Evolutionary conservation across 1,140 invertebrate species (phyloP).

Genomic region (Saccostrea echinata): DNA sequence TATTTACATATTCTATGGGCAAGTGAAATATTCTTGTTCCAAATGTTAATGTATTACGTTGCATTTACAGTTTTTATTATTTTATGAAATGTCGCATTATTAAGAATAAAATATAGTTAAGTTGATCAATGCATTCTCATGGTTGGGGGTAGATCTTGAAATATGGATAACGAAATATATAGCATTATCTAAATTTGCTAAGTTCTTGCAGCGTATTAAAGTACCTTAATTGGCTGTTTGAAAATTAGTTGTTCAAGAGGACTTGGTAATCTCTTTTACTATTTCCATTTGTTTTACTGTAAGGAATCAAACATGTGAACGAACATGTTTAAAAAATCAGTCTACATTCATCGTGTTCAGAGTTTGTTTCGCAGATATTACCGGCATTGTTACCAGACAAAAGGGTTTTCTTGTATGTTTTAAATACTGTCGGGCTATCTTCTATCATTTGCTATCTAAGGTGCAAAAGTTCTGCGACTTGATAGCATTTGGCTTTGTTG

Average conservation of each 20-base stretch:
- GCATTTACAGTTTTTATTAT: conserved; percentile 27
- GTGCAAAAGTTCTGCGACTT: background rate
- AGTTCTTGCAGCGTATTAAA: no score
- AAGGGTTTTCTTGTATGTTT: no score
- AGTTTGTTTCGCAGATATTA: no score
- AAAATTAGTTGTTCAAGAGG: no score
- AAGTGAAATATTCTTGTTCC: conserved; percentile 26
- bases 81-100: conserved; percentile 30
- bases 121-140: background rate
- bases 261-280: no score
- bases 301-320: no score
- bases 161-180: no score
- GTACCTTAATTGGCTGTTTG: no score
- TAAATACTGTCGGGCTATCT: background rate
- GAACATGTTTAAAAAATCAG: no score
- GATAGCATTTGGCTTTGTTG: background rate
- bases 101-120: conserved; percentile 25
- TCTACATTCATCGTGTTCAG: no score
- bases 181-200: no score
- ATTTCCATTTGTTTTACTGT: no score
- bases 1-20: conserved; percentile 5
- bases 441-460: background rate
- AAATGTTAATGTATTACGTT: conserved; percentile 20
- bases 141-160: background rate
- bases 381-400: background rate